Conservation (phyloP, 2,888 invertebrate species). For the Heliconius sara region DNA sequence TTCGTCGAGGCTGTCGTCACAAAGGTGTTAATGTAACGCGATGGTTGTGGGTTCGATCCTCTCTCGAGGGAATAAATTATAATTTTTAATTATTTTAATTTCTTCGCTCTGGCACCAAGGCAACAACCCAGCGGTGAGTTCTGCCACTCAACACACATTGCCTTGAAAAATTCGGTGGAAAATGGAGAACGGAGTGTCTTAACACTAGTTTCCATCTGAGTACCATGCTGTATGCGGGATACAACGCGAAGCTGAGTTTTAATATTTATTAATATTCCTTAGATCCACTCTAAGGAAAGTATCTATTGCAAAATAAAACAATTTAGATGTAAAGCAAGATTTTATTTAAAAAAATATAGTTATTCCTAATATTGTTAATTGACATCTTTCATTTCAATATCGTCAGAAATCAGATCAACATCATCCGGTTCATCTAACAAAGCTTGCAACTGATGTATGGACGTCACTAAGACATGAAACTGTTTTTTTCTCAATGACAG, state of each 20-base stretch:
- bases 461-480: conserved; percentile 93
- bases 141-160: too few relatives aligned
- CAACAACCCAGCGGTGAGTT: too few relatives aligned
- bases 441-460: conserved; percentile 92
- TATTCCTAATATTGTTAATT: conserved; percentile 13
- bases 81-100: conserved; percentile 54
- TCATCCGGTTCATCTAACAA: conserved; percentile 90
- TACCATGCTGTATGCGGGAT: too few relatives aligned
- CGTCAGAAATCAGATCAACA: conserved; percentile 67
- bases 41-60: too few relatives aligned
- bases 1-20: too few relatives aligned
- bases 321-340: not conserved
- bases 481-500: conserved; percentile 93
- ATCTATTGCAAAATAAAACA: conserved; percentile 5
- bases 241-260: too few relatives aligned
- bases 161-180: too few relatives aligned
- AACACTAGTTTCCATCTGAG: too few relatives aligned
- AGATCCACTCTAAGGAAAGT: not conserved
- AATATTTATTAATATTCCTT: not conserved
- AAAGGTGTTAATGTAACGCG: too few relatives aligned
- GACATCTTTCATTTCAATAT: conserved; percentile 74
- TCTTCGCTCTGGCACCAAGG: too few relatives aligned
- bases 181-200: too few relatives aligned
- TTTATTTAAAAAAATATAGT: conserved; percentile 14
- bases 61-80: conserved; percentile 53